These are phyloP conservation scores for Schizotus pectinicornis DNA, from an alignment of 2,888 invertebrate species.

Conservation along the genomic window DNA sequence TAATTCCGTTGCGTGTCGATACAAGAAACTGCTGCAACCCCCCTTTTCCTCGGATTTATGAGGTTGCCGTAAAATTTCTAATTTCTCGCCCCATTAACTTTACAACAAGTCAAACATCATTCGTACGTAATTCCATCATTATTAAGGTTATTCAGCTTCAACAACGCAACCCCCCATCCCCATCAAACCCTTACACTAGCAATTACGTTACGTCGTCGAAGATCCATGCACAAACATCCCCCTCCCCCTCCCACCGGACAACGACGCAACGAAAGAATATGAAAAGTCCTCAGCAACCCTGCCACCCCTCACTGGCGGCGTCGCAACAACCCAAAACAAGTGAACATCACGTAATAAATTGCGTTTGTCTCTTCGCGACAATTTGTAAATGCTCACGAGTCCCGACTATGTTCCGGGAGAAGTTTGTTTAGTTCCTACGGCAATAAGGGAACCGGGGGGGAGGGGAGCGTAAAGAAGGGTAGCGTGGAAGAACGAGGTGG, in stretches of 20 bases:
- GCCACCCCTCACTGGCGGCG: no score
- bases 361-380: constrained; percentile 39
- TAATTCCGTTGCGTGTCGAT: constrained; percentile 20
- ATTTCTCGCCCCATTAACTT: constrained; percentile 49
- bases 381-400: constrained; percentile 40
- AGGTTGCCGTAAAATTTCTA: constrained; percentile 47
- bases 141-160: constrained; percentile 45
- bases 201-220: constrained; percentile 46
- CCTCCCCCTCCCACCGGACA: no score
- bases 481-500: no score
- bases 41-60: constrained; percentile 30
- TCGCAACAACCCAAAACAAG: constrained; percentile 13
- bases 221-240: constrained; percentile 44
- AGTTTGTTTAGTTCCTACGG: background rate
- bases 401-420: background rate
- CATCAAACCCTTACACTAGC: constrained; percentile 30
- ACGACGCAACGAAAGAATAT: no score
- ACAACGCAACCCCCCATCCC: constrained; percentile 35
- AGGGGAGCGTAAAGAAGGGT: no score
- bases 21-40: constrained; percentile 17
- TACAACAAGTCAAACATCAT: constrained; percentile 49
- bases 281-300: no score
- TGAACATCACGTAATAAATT: constrained; percentile 42
- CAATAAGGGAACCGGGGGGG: no score
- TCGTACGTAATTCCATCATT: constrained; percentile 45